Base-by-base conservation (phyloP, 2,797 vertebrate genomes). In the Scolopax bukidnonensis region DNA sequence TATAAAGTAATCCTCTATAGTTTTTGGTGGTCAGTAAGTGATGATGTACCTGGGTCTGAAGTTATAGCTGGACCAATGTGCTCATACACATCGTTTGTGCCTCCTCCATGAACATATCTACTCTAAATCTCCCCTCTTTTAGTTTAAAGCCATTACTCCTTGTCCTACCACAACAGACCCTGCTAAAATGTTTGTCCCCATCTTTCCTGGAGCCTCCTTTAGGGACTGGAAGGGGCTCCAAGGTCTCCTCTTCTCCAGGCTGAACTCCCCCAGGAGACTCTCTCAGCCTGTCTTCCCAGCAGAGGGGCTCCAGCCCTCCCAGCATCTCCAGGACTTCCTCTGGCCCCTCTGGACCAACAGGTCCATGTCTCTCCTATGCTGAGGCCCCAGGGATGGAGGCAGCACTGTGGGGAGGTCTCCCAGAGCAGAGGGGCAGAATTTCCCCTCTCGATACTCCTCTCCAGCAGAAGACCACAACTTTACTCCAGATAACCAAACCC, bases 281-380 rank as follows among this genome's bases (percentile, higher is more conserved):
- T 54, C 40, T 7, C 27, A 38, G n/a, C 59, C n/a, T 15, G 5
- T 14, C 50, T 3, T 8, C 33, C 5, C 2, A n/a, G 27, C 7
- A 41, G 53, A 38, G 53, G 2, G 11, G 33, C 10, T 64, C 59
- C 50, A 74, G 11, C 33, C 18, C 50, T 11, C 4, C 0, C 13
- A 32, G 2, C 51, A 50, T 36, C 4, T 41, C 1, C 0, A 3
- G 10, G 36, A 0, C 40, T 43, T 7, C 47, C 17, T 53, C 67
- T 53, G 68, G 50, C 1, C n/a, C 11, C 2, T 16, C 65, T 64
- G 40, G 40, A 40, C 25, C 57, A 32, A 2, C 56, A 80, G 32
- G 1, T 27, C 51, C 21, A 0, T 3, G 21, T 19, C 51, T 4
- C 2, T 33, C 9, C 2, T 11, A 4, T 27, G 16, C 8, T 40